These are phyloP conservation scores for Nasua narica DNA, from an alignment of 2,797 vertebrate species.

Conservation along the genomic window DNA sequence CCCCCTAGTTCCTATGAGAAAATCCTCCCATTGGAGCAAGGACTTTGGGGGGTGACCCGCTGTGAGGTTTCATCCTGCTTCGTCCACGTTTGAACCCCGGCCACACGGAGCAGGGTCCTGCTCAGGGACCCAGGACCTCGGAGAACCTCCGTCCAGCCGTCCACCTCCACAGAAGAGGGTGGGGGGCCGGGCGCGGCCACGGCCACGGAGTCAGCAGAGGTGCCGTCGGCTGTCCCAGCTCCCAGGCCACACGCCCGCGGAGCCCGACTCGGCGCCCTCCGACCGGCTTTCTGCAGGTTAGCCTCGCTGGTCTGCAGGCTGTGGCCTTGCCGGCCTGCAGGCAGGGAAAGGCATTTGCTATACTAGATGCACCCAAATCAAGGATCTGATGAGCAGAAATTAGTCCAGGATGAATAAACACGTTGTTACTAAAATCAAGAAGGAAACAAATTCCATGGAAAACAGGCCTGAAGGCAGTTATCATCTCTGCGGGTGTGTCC, in stretches of 20 bases:
- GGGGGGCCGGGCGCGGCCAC: rapidly evolving
- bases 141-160: rapidly evolving
- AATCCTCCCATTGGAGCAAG: rapidly evolving
- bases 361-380: rapidly evolving
- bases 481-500: rapidly evolving
- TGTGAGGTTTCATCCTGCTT: not conserved
- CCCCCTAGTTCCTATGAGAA: not conserved
- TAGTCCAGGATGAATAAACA: not conserved
- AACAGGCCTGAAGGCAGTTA: not conserved
- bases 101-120: rapidly evolving
- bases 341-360: not conserved
- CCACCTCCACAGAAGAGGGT: not conserved
- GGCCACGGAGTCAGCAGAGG: not conserved
- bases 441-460: rapidly evolving
- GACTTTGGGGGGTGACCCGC: too few relatives aligned
- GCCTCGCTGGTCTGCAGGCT: rapidly evolving
- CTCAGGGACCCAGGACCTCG: not conserved
- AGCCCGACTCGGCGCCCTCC: rapidly evolving
- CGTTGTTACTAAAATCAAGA: not conserved
- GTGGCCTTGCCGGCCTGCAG: not conserved
- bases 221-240: rapidly evolving
- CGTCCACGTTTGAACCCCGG: rapidly evolving
- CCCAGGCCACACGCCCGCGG: rapidly evolving
- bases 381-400: not conserved
- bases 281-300: rapidly evolving